Evolutionary conservation across 1,140 invertebrate genomes (phyloP).

Genomic region (Macrostomum lignano): DNA sequence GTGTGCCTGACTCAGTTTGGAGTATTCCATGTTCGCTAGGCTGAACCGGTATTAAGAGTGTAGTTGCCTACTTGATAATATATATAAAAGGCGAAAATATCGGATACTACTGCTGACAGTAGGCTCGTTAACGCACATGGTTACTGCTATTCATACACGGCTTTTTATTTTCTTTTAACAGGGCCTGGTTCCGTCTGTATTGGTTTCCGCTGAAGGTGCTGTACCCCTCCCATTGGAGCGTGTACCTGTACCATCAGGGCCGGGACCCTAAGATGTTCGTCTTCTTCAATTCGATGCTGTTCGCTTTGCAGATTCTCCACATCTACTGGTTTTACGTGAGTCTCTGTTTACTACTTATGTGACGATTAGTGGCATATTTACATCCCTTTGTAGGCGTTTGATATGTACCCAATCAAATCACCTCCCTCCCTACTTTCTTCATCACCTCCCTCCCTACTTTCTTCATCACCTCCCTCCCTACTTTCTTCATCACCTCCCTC

Average conservation of each 20-base stretch:
- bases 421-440: too few relatives aligned
- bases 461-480: too few relatives aligned
- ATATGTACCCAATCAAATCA: too few relatives aligned
- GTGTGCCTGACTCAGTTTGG: too few relatives aligned
- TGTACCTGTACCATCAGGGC: background rate
- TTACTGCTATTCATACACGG: background rate
- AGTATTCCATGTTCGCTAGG: too few relatives aligned
- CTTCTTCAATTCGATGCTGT: conserved; percentile 1
- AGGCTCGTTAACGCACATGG: background rate
- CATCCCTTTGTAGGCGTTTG: too few relatives aligned
- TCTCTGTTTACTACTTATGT: background rate
- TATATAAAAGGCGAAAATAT: background rate
- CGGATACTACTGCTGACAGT: background rate
- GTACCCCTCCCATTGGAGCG: conserved; percentile 11
- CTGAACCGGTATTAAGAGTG: background rate
- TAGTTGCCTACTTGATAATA: background rate
- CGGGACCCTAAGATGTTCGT: conserved; percentile 1
- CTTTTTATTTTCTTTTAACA: conserved; percentile 7
- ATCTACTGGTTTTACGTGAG: conserved; percentile 4
- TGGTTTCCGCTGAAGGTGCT: conserved; percentile 25
- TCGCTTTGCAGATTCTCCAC: background rate
- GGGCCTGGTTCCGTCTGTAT: conserved; percentile 19
- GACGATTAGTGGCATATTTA: background rate
- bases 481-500: too few relatives aligned
- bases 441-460: too few relatives aligned